Percentiles rank a stretch among this genome's conserved stretches.
phyloP scores from a whole-genome alignment of 2,888 invertebrate genomes.

The Linnaemya tessellans region DNA sequence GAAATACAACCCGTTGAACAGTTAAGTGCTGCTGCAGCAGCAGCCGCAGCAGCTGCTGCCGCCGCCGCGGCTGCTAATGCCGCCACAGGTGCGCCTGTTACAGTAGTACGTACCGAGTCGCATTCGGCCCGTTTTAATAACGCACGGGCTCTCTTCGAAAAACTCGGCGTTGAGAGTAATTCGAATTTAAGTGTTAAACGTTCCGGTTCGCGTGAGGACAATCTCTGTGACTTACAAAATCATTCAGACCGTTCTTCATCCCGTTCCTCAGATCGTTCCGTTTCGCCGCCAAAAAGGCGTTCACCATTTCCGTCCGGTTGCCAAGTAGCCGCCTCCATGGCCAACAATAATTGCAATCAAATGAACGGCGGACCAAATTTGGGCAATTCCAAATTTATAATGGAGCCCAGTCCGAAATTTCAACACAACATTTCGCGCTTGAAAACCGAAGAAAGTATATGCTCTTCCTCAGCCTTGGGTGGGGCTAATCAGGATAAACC shows the following conservation, averaged over 20 bases:
- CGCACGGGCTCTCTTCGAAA: conserved; percentile 95
- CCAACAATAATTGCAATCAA: conserved; percentile 81
- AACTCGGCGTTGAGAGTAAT: conserved; percentile 89
- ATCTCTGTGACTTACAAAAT: conserved; percentile 80
- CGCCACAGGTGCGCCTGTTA: conserved; percentile 84
- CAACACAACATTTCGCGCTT: conserved; percentile 85
- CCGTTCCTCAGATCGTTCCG: conserved; percentile 83
- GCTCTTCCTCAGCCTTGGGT: conserved; percentile 41
- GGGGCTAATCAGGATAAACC: conserved; percentile 85
- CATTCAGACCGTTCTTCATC: conserved; percentile 81
- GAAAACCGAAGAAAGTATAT: conserved; percentile 84
- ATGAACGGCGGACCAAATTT: conserved; percentile 82
- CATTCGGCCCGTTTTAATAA: conserved; percentile 96
- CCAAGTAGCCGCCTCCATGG: conserved; percentile 77
- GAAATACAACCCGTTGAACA: conserved; percentile 83
- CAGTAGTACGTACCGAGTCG: conserved; percentile 93
- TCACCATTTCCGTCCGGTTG: conserved; percentile 82
- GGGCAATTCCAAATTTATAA: conserved; percentile 79
- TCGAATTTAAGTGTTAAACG: conserved; percentile 81
- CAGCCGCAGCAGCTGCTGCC: conserved; percentile 80
- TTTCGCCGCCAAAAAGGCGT: conserved; percentile 81
- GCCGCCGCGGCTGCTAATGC: conserved; percentile 74
- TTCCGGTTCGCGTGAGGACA: conserved; percentile 83
- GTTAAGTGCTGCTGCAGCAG: conserved; percentile 80
- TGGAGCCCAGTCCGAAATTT: conserved; percentile 78